phyloP scores from a whole-genome alignment of 2,797 vertebrate genomes.

The Scarus forsteni region DNA sequence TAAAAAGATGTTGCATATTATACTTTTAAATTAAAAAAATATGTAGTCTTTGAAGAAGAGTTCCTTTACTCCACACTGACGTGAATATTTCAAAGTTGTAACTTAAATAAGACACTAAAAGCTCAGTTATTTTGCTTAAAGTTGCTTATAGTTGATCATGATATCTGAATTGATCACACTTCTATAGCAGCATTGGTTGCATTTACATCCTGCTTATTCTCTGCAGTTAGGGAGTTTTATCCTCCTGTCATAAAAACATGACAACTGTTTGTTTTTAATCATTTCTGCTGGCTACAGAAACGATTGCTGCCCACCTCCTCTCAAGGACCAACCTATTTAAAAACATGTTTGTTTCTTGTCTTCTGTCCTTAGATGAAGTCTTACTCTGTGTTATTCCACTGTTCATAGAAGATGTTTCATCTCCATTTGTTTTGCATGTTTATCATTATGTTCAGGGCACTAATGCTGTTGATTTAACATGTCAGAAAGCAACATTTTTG shows the following conservation, averaged over 20 bases:
- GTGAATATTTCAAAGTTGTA: background rate
- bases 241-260: conserved; percentile 2
- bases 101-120: background rate
- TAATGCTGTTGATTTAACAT: conserved; percentile 25
- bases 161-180: too few species aligned
- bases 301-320: conserved; percentile 47
- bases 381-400: conserved; percentile 23
- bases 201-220: background rate
- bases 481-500: conserved; percentile 9
- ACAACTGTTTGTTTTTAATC: conserved; percentile 17
- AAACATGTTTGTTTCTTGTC: conserved; percentile 13
- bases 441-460: conserved; percentile 33
- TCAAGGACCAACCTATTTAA: conserved; percentile 68
- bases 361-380: conserved; percentile 21
- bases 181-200: too few species aligned
- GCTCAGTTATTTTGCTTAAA: background rate
- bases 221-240: conserved; percentile 11
- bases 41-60: too few species aligned
- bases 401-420: conserved; percentile 3
- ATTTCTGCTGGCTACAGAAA: conserved; percentile 86
- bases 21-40: too few species aligned
- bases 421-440: conserved; percentile 22
- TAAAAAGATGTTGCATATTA: too few species aligned
- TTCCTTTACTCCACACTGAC: too few species aligned
- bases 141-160: too few species aligned